These are phyloP conservation scores for Psix sp. DNA, from an alignment of 1,140 invertebrate genomes.

Conservation along the genomic window DNA sequence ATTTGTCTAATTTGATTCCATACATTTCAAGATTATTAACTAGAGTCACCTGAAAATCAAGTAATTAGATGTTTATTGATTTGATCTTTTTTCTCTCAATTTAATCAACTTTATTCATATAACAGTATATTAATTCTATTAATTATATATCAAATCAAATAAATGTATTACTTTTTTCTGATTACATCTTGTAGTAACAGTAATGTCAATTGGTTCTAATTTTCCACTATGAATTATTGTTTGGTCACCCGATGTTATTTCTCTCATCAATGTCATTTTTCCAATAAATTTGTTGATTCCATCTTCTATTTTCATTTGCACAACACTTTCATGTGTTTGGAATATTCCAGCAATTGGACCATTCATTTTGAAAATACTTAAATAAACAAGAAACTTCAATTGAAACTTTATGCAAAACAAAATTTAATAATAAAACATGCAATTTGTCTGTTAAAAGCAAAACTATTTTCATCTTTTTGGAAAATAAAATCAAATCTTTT, in stretches of 20 bases:
- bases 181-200: slow-evolving; percentile 85
- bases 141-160: no score
- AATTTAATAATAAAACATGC: no score
- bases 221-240: slow-evolving; percentile 83
- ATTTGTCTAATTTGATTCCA: slow-evolving; percentile 87
- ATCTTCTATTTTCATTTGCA: slow-evolving; percentile 83
- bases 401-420: no score
- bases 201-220: slow-evolving; percentile 87
- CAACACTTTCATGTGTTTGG: slow-evolving; percentile 73
- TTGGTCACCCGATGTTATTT: slow-evolving; percentile 80
- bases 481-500: slow-evolving; percentile 40
- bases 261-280: slow-evolving; percentile 87
- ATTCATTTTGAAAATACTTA: slow-evolving; percentile 79
- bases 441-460: not conserved
- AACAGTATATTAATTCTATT: no score
- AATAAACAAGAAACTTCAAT: slow-evolving; percentile 7
- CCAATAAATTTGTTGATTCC: slow-evolving; percentile 82
- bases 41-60: slow-evolving; percentile 83
- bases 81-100: not conserved
- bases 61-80: not conserved
- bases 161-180: slow-evolving; percentile 87
- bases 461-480: not conserved
- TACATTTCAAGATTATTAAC: slow-evolving; percentile 91
- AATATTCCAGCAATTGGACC: slow-evolving; percentile 72
- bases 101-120: no score